phyloP scores from a whole-genome alignment of 2,797 vertebrate species.

The Rhinella marina region DNA sequence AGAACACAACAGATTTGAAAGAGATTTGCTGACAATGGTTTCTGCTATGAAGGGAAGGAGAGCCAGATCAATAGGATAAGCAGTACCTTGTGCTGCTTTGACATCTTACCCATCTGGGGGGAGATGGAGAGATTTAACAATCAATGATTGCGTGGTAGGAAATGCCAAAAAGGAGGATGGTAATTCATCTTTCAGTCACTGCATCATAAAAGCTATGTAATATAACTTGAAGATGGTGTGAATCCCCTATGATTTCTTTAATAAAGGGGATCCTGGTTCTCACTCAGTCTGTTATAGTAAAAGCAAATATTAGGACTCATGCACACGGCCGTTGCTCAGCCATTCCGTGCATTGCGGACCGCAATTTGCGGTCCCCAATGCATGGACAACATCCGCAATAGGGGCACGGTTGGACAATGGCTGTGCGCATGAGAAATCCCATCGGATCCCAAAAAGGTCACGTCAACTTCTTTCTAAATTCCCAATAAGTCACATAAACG shows the following conservation, averaged over 20 bases:
- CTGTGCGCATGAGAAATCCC: no score
- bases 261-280: neutral
- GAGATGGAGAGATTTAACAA: slow-evolving; percentile 29
- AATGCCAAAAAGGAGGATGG: neutral
- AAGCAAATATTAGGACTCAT: neutral
- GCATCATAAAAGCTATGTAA: neutral
- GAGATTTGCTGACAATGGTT: slow-evolving; percentile 25
- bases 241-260: neutral
- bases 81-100: slow-evolving; percentile 34
- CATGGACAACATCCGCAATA: no score
- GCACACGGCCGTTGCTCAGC: no score
- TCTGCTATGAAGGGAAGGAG: slow-evolving; percentile 7
- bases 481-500: neutral
- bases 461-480: neutral
- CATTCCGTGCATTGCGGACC: no score
- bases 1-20: slow-evolving; percentile 17
- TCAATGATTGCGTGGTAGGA: neutral
- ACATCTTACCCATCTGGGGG: slow-evolving; percentile 39
- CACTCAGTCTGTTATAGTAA: no score
- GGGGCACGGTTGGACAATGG: no score
- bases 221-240: neutral
- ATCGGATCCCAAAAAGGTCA: neutral
- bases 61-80: slow-evolving; percentile 52
- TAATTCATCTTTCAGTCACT: neutral
- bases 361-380: no score